Conservation (phyloP, 2,113 vertebrate species). For the Cyprinodon brontotheroides region DNA sequence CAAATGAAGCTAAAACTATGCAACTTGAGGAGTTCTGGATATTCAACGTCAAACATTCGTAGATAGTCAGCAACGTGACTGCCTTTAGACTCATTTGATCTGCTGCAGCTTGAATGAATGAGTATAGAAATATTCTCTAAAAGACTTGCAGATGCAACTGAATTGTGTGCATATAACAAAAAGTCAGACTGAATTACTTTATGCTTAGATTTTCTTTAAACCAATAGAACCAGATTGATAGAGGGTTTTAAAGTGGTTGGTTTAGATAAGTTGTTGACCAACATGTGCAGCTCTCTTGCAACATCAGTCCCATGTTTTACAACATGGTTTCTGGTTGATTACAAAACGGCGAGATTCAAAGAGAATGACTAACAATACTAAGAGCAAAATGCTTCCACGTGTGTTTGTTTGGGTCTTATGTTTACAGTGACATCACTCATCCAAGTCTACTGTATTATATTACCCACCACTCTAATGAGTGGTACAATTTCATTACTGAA, state of each 20-base stretch:
- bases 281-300: conserved; percentile 4
- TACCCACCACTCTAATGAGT: background rate
- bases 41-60: no score
- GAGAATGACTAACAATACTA: background rate
- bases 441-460: background rate
- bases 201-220: background rate
- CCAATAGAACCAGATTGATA: background rate
- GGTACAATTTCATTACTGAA: background rate
- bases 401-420: background rate
- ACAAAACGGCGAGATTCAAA: background rate
- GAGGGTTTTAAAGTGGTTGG: background rate
- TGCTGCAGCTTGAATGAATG: no score
- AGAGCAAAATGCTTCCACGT: background rate
- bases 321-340: background rate
- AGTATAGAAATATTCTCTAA: no score
- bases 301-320: conserved; percentile 21
- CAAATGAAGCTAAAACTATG: no score
- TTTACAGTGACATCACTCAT: background rate
- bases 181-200: background rate
- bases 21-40: no score
- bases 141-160: background rate
- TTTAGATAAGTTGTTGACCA: conserved; percentile 5
- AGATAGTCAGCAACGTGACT: background rate
- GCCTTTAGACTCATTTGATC: background rate
- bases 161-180: background rate